Evolutionary conservation across 2,888 invertebrate genomes (phyloP).

Genomic region (Formica aserva): DNA sequence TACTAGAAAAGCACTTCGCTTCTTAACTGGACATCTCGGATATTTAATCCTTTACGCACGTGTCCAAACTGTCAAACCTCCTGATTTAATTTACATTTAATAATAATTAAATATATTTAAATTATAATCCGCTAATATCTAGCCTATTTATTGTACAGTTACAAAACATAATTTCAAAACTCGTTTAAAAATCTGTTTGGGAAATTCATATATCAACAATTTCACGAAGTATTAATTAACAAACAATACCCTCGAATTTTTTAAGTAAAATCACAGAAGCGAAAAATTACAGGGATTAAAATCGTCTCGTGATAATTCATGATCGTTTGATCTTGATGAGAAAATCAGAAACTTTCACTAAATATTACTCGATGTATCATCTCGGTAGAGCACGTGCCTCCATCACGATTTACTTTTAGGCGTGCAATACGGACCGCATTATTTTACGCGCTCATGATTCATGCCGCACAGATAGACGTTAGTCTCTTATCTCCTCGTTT

Average conservation of each 20-base stretch:
- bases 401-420: background rate
- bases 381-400: background rate
- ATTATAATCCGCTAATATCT: background rate
- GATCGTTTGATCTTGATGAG: background rate
- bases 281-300: background rate
- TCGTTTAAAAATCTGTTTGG: background rate
- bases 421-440: slow-evolving; percentile 16
- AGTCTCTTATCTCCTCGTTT: slow-evolving; percentile 6
- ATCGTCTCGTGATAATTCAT: background rate
- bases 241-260: background rate
- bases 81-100: background rate
- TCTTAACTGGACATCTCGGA: background rate
- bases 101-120: background rate
- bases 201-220: background rate
- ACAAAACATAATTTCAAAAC: background rate
- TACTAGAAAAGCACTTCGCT: background rate
- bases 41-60: background rate
- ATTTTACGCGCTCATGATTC: slow-evolving; percentile 31
- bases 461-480: background rate
- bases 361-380: background rate
- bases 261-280: background rate
- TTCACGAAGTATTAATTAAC: background rate
- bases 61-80: background rate
- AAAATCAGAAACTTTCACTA: background rate
- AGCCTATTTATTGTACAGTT: background rate